Base-by-base conservation (phyloP, 2,113 vertebrate species). In the Trochalopteron elliotii region DNA sequence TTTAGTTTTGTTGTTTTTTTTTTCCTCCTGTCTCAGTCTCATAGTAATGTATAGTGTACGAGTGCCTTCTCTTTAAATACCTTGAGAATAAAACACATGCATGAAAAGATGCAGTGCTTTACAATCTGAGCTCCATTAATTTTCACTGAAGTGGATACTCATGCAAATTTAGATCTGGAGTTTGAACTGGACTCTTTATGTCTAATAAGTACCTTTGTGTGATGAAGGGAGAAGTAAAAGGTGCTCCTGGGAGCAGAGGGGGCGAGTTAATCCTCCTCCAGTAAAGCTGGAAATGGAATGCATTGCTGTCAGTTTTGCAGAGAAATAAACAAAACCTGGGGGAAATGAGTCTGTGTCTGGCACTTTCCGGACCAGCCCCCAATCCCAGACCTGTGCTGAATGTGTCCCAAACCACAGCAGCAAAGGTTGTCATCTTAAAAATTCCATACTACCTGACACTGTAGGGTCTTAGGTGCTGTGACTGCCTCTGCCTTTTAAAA, bases 281-380 rank as follows among this genome's bases (percentile, higher is more conserved):
- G 45, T 37, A 75, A 78, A 78, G 60, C 69, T 90, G 64, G 50
- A 74, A 81, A 52, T 19, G 9, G 47, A 90, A 76, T 45, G 42
- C 50, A 19, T 81, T 74, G 83, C 68, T 57, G 39, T 81, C 23
- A 45, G 23, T 63, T 86, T 78, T 39, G 8, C 5, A 67, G 61
- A 68, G 84, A 85, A 89, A 84, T n/a, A 74, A 93, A 63, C 69
- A 83, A 82, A 89, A 86, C n/a, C 30, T 50, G 28, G 37, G 45
- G 33, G 49, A 70, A 50, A 65, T 50, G 83, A 42, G 10, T 1
- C 2, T 39, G 33, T 56, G 20, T 60, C 42, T 61, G 60, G 63
- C 42, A 30, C 45, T 79, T 83, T 28, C 14, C 1, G 1, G 37
- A 60, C 68, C 33, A 27, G 10, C n/a, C 19, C 28, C 47, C 83